Evolutionary conservation across 2,797 vertebrate genomes (phyloP).

Genomic region (Eupleurogrammus muticus): DNA sequence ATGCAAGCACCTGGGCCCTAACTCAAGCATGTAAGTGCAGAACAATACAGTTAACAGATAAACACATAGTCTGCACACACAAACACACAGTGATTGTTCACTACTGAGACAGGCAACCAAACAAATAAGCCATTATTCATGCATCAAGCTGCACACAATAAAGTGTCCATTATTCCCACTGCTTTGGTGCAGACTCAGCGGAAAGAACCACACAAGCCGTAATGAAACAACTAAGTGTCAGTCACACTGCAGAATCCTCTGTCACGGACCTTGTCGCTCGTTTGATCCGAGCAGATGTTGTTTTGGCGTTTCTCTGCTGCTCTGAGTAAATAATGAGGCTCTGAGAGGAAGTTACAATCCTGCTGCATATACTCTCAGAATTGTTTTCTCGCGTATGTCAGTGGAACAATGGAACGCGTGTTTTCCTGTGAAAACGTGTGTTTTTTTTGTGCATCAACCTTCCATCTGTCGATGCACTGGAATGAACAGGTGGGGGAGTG

Average conservation of each 20-base stretch:
- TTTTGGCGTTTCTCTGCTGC: constrained; percentile 14
- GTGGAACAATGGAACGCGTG: not conserved
- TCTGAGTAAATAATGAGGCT: constrained; percentile 39
- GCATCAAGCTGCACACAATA: constrained; percentile 40
- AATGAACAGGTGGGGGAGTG: constrained; percentile 37
- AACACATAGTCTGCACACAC: constrained; percentile 1
- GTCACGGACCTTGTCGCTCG: constrained; percentile 52
- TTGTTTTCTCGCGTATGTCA: not conserved
- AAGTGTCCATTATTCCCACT: constrained; percentile 62
- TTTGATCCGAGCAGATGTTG: constrained; percentile 58
- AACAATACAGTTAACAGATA: constrained; percentile 12
- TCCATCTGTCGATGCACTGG: constrained; percentile 54
- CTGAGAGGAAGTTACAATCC: constrained; percentile 27
- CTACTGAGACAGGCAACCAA: constrained; percentile 38
- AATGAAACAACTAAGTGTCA: constrained; percentile 51
- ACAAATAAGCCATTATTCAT: constrained; percentile 64
- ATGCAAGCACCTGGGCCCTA: constrained; percentile 30
- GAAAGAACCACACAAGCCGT: constrained; percentile 51
- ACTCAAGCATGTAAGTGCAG: constrained; percentile 41
- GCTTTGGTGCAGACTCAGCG: constrained; percentile 47
- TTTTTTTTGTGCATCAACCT: constrained; percentile 26
- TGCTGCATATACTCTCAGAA: not conserved
- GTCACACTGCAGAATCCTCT: constrained; percentile 44
- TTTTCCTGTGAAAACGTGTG: constrained; percentile 18
- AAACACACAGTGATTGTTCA: constrained; percentile 34